Percentiles rank a stretch among this genome's conserved stretches.
Evolutionary conservation across 2,888 invertebrate species (phyloP).

Genomic region (Aquatica leii): DNA sequence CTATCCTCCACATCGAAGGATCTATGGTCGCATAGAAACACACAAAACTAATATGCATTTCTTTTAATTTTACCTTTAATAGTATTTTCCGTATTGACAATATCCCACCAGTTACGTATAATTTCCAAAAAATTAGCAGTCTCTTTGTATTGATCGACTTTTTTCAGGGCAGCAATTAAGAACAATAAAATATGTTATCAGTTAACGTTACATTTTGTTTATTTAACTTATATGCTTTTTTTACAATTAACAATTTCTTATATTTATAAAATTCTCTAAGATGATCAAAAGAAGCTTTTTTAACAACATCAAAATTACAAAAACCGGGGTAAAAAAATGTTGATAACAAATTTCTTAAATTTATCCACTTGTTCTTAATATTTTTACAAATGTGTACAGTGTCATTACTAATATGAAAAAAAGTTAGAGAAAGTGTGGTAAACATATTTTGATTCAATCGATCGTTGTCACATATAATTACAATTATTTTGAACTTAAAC

Average conservation of each 20-base stretch:
- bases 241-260: constrained; percentile 20
- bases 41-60: no score
- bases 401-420: not conserved
- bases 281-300: no score
- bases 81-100: no score
- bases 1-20: no score
- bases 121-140: constrained; percentile 33
- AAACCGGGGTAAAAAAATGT: constrained; percentile 14
- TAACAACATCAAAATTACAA: constrained; percentile 1
- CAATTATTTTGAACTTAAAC: no score
- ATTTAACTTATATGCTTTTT: constrained; percentile 36
- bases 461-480: not conserved
- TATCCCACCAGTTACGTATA: constrained; percentile 29
- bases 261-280: constrained; percentile 17
- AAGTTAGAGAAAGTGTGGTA: no score
- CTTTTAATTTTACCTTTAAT: no score
- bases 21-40: no score
- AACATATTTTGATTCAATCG: not conserved
- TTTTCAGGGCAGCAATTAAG: constrained; percentile 30
- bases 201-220: no score
- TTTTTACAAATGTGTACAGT: constrained; percentile 12
- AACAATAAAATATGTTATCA: constrained; percentile 33
- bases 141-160: no score
- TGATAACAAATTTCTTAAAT: constrained; percentile 6
- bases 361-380: constrained; percentile 11